Base-by-base conservation (phyloP, 1,140 invertebrate genomes). In the Spodoptera litura region DNA sequence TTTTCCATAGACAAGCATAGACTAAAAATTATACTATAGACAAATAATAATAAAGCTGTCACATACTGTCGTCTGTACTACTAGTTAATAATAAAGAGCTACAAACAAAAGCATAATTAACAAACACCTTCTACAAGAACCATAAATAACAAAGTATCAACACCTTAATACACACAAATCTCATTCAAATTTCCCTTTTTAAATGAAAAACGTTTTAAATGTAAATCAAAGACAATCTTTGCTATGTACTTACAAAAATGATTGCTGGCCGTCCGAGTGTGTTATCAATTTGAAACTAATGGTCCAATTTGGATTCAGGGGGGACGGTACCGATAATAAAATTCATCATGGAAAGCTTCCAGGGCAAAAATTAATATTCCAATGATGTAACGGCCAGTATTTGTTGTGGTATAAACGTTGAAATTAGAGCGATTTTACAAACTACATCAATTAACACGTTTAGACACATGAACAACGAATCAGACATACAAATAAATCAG, bases 361-460 rank as follows among this genome's bases (percentile, higher is more conserved):
- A 84, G 87, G 87, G 87, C 89, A 91, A 92, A 91, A 93, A 93
- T 93, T 93, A 93, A 93, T 92, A 93, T 93, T 93, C 92, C 87
- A 84, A 89, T 91, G 91, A 93, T 90, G 90, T 93, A 87, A 93
- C 89, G 88, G 86, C 85, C 88, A 88, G 81, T 87, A 84, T 86
- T 88, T 78, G 78, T 38, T 58, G 66, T 61, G 68, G 85, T 15
- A 4, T 55, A 87, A 88, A 81, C 71, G 12, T 81, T 20, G 52
- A 66, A 58, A 52, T 10, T 13, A 13, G 9, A 53, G 68, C 31
- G 74, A 31, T 64, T 5, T 55, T 13, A 2, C 27, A 3, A 44
- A 20, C 13, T 20, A 15, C 31, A 64, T 20, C 5, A 27, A 35
- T 10, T 11, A 13, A 31, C 6, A 49, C 15, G 0, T 49, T 49